phyloP scores from a whole-genome alignment of 1,140 invertebrate species.

The Prorops nasuta region DNA sequence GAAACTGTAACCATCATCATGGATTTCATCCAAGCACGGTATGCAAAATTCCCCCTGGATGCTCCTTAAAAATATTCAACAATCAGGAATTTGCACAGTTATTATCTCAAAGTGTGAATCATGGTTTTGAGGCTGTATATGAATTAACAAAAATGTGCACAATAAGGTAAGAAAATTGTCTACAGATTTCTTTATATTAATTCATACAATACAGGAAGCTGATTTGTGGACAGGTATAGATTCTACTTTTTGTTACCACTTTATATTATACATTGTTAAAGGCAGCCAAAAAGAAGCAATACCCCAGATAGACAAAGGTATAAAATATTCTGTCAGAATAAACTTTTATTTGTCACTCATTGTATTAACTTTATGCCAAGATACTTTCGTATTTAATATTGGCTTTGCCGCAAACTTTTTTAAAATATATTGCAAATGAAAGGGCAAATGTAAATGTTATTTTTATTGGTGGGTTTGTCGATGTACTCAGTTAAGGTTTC shows the following conservation, averaged over 20 bases:
- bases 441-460: too few species aligned
- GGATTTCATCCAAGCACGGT: conserved; percentile 96
- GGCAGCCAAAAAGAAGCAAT: too few species aligned
- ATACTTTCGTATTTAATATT: too few species aligned
- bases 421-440: too few species aligned
- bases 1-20: conserved; percentile 95
- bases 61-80: conserved; percentile 96
- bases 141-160: conserved; percentile 98
- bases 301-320: too few species aligned
- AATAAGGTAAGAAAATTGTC: conserved; percentile 65
- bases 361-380: too few species aligned
- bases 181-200: not conserved
- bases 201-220: not conserved
- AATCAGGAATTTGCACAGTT: conserved; percentile 95
- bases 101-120: conserved; percentile 89
- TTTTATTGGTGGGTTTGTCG: too few species aligned
- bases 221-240: not conserved
- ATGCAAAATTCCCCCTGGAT: conserved; percentile 91
- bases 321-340: too few species aligned
- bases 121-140: conserved; percentile 93
- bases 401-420: too few species aligned
- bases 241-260: not conserved
- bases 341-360: too few species aligned
- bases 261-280: too few species aligned
- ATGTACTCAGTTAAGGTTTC: too few species aligned